Evolutionary conservation across 2,888 invertebrate species (phyloP).

Genomic region (Calliphora vomitoria): DNA sequence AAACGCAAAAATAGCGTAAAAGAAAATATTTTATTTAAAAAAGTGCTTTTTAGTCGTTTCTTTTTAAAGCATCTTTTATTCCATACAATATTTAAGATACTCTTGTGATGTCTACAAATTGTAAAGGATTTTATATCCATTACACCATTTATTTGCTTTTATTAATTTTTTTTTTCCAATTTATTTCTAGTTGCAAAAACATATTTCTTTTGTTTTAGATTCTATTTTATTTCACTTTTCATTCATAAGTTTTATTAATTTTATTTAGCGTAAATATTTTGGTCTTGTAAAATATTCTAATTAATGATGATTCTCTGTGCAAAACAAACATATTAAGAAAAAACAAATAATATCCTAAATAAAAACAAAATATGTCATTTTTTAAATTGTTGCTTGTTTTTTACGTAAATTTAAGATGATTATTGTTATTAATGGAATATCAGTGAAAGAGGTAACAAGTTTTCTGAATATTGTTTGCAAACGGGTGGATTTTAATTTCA

Average conservation of each 20-base stretch:
- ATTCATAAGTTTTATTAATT: slow-evolving; percentile 56
- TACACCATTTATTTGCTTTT: slow-evolving; percentile 1
- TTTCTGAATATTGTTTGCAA: too few relatives aligned
- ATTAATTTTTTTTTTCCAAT: slow-evolving; percentile 23
- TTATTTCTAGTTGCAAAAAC: slow-evolving; percentile 37
- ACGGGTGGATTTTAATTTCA: too few relatives aligned
- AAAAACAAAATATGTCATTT: slow-evolving; percentile 59
- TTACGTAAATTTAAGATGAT: too few relatives aligned
- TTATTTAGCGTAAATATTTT: slow-evolving; percentile 62
- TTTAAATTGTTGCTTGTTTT: slow-evolving; percentile 38
- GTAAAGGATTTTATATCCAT: slow-evolving; percentile 45
- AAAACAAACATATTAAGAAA: slow-evolving; percentile 44
- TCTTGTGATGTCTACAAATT: slow-evolving; percentile 50
- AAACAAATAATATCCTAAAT: slow-evolving; percentile 49
- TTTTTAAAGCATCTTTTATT: slow-evolving; percentile 40
- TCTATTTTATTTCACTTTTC: slow-evolving; percentile 19
- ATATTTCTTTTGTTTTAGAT: slow-evolving; percentile 31
- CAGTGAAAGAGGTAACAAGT: too few relatives aligned
- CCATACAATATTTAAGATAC: slow-evolving; percentile 45
- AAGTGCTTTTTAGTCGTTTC: slow-evolving; percentile 21
- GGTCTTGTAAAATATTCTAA: slow-evolving; percentile 56
- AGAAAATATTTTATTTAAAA: slow-evolving; percentile 12
- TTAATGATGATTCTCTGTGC: slow-evolving; percentile 51
- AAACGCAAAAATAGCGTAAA: background rate
- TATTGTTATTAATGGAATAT: too few relatives aligned